A percentile compares a stretch with the other conserved stretches of the same genome.
phyloP scores from a whole-genome alignment of 2,797 vertebrate species.

The Valencia hispanica region DNA sequence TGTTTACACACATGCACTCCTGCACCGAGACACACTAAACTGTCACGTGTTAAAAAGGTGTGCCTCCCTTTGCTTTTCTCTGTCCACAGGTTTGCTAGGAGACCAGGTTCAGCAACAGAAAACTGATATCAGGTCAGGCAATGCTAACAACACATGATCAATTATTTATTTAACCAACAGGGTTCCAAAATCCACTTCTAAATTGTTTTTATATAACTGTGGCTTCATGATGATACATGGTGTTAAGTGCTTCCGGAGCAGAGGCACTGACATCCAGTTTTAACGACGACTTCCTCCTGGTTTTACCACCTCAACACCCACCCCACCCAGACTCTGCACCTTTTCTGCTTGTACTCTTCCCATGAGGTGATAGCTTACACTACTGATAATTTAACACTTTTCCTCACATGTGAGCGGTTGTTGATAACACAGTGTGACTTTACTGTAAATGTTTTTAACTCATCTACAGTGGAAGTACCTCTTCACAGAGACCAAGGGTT shows the following conservation, averaged over 20 bases:
- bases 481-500: no score
- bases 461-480: no score
- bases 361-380: no score
- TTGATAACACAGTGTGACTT: no score
- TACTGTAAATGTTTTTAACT: no score
- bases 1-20: constrained; percentile 65
- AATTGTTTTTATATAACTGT: neutral
- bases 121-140: constrained; percentile 22
- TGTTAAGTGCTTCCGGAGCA: neutral
- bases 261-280: neutral
- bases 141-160: neutral
- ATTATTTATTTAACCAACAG: neutral
- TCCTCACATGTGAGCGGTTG: no score
- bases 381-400: no score
- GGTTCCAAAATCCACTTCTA: neutral
- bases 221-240: neutral
- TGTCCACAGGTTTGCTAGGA: constrained; percentile 39
- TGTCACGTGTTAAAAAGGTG: constrained; percentile 71
- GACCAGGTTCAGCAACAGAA: constrained; percentile 50
- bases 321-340: no score
- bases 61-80: constrained; percentile 54
- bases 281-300: neutral
- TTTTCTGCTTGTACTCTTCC: no score
- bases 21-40: constrained; percentile 21
- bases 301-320: no score